Conservation (phyloP, 2,113 vertebrate species). For the Tychaedon coryphoeus region DNA sequence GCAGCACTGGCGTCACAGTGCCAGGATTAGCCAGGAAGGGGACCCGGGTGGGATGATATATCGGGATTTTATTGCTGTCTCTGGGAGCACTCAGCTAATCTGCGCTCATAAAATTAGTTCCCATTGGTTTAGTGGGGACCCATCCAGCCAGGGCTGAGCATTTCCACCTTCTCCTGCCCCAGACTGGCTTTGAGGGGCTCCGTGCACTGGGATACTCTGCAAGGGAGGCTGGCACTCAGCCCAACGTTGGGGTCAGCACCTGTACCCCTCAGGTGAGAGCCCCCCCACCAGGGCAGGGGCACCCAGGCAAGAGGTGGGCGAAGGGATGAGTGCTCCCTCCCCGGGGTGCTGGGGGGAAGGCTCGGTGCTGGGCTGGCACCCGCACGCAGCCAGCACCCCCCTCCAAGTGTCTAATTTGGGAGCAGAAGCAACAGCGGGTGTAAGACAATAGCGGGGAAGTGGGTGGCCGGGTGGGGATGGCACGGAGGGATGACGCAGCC, state of each 20-base stretch:
- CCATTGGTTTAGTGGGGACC: not conserved
- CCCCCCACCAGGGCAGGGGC: accelerated
- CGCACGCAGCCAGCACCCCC: not conserved
- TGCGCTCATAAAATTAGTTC: not conserved
- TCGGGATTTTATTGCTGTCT: not conserved
- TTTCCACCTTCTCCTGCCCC: not conserved
- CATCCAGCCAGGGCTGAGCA: not conserved
- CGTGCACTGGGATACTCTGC: accelerated
- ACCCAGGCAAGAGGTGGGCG: not conserved
- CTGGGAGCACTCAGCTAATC: not conserved
- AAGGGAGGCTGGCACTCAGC: not conserved
- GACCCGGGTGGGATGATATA: not conserved
- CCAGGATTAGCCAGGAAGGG: not conserved
- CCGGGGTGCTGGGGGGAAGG: not conserved
- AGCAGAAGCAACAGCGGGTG: slow-evolving; percentile 51
- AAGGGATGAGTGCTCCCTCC: not conserved
- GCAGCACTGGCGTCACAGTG: not conserved
- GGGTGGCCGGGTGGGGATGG: slow-evolving; percentile 42
- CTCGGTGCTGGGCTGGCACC: not conserved
- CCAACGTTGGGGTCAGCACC: not conserved
- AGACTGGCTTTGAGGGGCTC: not conserved
- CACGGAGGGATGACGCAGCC: slow-evolving; percentile 46
- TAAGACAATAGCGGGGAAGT: slow-evolving; percentile 47
- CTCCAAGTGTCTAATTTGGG: slow-evolving; percentile 5
- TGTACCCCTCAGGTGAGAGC: not conserved